A percentile compares a stretch with the other conserved stretches of the same genome.
Evolutionary conservation across 1,140 invertebrate species (phyloP).

Genomic region (Druon quercuslanigerum): DNA sequence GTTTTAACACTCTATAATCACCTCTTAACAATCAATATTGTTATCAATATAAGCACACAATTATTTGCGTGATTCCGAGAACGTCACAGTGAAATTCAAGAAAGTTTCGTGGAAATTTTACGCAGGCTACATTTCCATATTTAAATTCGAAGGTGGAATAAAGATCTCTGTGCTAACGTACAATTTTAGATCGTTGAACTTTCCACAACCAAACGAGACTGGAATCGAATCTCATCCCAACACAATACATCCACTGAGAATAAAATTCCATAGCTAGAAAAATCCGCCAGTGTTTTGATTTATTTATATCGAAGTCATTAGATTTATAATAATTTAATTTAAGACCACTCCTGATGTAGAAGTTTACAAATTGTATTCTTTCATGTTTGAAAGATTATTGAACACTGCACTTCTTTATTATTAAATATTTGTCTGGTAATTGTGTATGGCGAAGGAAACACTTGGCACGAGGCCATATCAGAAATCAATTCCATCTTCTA

Average conservation of each 20-base stretch:
- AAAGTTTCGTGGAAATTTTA: no score
- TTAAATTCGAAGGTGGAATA: background rate
- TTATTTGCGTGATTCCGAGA: background rate
- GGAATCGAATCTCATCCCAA: background rate
- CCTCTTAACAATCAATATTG: no score
- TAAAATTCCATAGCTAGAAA: background rate
- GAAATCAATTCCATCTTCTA: background rate
- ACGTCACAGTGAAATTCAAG: no score
- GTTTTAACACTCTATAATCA: no score
- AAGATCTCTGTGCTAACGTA: slow-evolving; percentile 18
- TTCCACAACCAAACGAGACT: background rate
- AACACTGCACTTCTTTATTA: no score
- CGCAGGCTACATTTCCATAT: no score
- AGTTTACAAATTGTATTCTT: no score
- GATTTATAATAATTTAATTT: background rate
- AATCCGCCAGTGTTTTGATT: background rate
- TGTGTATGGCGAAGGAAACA: background rate
- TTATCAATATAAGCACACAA: no score
- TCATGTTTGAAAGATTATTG: no score
- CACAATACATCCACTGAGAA: background rate
- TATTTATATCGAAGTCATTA: background rate
- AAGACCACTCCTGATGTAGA: no score
- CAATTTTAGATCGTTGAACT: background rate
- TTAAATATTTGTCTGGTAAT: background rate
- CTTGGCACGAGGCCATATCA: background rate